Evolutionary conservation across 2,888 invertebrate species (phyloP).

Genomic region (Platycheirus albimanus): DNA sequence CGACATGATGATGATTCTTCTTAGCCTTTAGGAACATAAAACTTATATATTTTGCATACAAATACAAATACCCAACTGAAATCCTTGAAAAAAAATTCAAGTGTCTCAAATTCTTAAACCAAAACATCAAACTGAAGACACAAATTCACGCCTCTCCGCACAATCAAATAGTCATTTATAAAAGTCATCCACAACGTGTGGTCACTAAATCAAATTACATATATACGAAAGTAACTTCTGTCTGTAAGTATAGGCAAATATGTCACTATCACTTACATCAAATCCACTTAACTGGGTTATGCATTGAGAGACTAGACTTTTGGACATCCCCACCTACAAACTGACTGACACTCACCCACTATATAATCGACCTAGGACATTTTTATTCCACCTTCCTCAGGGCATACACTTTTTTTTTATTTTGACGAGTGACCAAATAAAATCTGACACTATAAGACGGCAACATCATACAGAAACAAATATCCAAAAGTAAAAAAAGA

Average conservation of each 20-base stretch:
- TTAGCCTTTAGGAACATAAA: too few relatives aligned
- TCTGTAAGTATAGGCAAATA: constrained; percentile 68
- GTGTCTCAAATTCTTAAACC: not conserved
- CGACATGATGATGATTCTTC: too few relatives aligned
- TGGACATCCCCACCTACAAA: constrained; percentile 35
- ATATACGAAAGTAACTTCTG: constrained; percentile 31
- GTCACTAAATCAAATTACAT: constrained; percentile 8
- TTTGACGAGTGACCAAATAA: constrained; percentile 63
- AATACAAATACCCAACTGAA: too few relatives aligned
- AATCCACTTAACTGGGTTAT: constrained; percentile 67
- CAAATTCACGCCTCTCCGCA: not conserved
- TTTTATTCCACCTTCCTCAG: constrained; percentile 41
- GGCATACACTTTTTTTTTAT: constrained; percentile 22
- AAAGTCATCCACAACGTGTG: constrained; percentile 51
- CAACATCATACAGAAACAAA: constrained; percentile 17
- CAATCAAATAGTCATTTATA: constrained; percentile 65
- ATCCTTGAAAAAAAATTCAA: too few relatives aligned
- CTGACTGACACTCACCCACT: constrained; percentile 13
- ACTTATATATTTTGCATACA: too few relatives aligned
- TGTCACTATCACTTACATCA: constrained; percentile 82
- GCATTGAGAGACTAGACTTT: constrained; percentile 47
- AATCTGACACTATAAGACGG: constrained; percentile 56
- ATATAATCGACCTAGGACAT: constrained; percentile 45
- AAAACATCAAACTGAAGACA: not conserved
- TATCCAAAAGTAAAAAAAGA: too few relatives aligned